Base-by-base conservation (phyloP, 2,888 invertebrate species). In the Lithodes maja region DNA sequence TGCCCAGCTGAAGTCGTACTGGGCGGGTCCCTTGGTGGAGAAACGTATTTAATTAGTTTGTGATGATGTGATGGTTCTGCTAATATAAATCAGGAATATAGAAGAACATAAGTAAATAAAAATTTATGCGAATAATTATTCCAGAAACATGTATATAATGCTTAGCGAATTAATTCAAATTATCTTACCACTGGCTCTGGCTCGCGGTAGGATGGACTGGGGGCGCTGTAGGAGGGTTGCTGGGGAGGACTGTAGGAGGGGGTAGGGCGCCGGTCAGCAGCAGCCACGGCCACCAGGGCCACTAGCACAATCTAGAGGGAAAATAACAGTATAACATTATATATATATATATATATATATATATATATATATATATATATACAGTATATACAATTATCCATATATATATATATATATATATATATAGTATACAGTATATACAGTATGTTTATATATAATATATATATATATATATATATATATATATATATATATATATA, bases 1-100 rank as follows among this genome's bases (percentile, higher is more conserved):
- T 9, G 85, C 85, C 55, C 85, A 89, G 78, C 85, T 85, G 82
- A 85, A 89, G 85, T 89, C 77, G 89, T 89, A 89, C 79, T 50
- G 78, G 54, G 85, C 55, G n/a, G 85, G 85, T 2, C 79, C 79
- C 85, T 85, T n/a, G 33, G 33, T 12, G 53, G 61, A 61, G 61
- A 61, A 61, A 17, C 3, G 15, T n/a, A 54, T 55, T 17, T 33
- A 7, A 61, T 12, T 61, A 61, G 9, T 12, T 15, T 61, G 68
- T 61, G 33, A 1, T 61, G 2, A 7, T 61, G 68, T 61, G 68
- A 61, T 61, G 15, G 68, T 61, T 1, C 2, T 61, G 68, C 68
- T 12, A 2, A 61, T 7, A 15, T 12, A 15, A 61, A 61, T 61
- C 17, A 83, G 17, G 53, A 78, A 79, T 17, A 33, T 79, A 71